These are phyloP conservation scores for Planococcus citri DNA, from an alignment of 1,140 invertebrate genomes.

Conservation along the genomic window DNA sequence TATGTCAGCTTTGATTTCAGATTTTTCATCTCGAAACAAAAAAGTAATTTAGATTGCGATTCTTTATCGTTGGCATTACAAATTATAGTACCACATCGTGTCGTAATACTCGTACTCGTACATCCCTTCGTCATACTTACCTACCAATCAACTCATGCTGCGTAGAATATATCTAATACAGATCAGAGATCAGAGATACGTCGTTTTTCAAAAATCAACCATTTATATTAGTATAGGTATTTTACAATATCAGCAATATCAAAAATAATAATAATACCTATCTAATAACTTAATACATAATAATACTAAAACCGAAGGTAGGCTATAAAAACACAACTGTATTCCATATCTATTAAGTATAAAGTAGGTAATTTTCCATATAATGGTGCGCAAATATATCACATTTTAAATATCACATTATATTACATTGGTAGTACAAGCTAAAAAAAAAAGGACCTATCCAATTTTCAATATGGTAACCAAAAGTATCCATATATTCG, in stretches of 20 bases:
- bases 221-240: not conserved
- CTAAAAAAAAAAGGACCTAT: not conserved
- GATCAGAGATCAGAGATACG: no score
- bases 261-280: no score
- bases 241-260: no score
- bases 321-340: not conserved
- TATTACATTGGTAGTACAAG: not conserved
- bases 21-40: no score
- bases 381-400: not conserved
- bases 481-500: not conserved
- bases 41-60: no score
- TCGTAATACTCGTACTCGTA: no score
- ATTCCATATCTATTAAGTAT: not conserved
- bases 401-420: conserved; percentile 1
- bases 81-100: no score
- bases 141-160: no score
- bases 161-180: not conserved
- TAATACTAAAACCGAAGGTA: not conserved
- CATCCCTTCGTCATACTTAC: no score
- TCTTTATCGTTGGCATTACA: no score
- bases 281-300: not conserved
- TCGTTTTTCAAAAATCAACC: not conserved
- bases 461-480: not conserved
- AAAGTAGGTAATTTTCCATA: no score
- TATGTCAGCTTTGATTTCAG: not conserved